Conservation (phyloP, 2,797 vertebrate genomes). For the Sarcoramphus papa region DNA sequence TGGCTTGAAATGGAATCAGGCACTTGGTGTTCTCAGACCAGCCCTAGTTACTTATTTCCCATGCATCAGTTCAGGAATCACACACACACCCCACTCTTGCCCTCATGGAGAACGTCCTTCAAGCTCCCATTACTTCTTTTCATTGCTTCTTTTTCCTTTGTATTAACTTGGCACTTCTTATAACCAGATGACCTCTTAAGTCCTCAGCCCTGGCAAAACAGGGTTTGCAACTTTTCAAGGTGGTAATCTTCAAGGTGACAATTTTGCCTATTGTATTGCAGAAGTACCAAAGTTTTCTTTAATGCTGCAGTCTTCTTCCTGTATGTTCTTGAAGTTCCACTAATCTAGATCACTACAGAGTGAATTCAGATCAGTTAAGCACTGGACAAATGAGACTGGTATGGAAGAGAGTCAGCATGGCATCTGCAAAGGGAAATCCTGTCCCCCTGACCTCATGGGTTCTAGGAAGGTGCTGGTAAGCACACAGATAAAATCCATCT, state of each 20-base stretch:
- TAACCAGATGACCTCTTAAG: not conserved
- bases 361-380: not conserved
- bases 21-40: not conserved
- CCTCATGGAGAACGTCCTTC: not conserved
- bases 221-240: not conserved
- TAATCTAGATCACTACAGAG: not conserved
- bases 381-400: not conserved
- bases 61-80: not conserved
- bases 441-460: not conserved
- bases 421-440: not conserved
- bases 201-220: not conserved
- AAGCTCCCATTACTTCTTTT: not conserved
- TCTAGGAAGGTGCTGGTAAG: not conserved
- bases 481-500: not conserved
- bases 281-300: not conserved
- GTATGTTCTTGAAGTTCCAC: not conserved
- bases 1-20: not conserved
- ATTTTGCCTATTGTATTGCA: not conserved
- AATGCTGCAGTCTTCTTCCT: not conserved
- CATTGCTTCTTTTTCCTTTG: not conserved
- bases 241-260: not conserved
- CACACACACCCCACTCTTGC: not conserved
- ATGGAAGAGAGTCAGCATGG: not conserved
- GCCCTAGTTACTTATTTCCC: not conserved
- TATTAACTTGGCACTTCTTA: not conserved